Evolutionary conservation across 2,888 invertebrate genomes (phyloP).

Genomic region (Bembecia ichneumoniformis): DNA sequence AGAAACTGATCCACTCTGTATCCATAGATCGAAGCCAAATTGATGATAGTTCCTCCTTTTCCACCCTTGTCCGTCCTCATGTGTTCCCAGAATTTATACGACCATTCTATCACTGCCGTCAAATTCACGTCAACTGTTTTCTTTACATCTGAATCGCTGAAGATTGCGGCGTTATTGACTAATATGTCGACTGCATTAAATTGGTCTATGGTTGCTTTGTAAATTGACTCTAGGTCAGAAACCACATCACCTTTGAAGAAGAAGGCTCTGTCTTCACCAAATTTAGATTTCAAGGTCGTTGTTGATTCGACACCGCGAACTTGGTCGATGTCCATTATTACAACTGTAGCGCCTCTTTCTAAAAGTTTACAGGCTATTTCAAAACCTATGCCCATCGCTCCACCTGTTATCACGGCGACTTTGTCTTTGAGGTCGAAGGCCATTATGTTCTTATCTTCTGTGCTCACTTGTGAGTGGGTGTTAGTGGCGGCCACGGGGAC

Average conservation of each 20-base stretch:
- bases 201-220: slow-evolving; percentile 27
- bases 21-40: slow-evolving; percentile 72
- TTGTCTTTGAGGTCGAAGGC: slow-evolving; percentile 8
- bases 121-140: slow-evolving; percentile 19
- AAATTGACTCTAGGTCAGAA: slow-evolving; percentile 47
- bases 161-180: slow-evolving; percentile 56
- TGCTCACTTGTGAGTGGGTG: neutral
- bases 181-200: slow-evolving; percentile 52
- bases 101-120: slow-evolving; percentile 16
- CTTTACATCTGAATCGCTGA: slow-evolving; percentile 18
- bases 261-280: slow-evolving; percentile 49
- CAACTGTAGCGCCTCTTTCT: slow-evolving; percentile 37
- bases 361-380: slow-evolving; percentile 54
- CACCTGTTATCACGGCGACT: slow-evolving; percentile 58
- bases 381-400: slow-evolving; percentile 66
- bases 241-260: slow-evolving; percentile 69
- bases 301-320: slow-evolving; percentile 41
- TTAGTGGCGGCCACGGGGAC: too few relatives aligned
- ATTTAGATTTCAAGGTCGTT: slow-evolving; percentile 44
- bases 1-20: slow-evolving; percentile 47
- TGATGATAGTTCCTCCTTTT: slow-evolving; percentile 68
- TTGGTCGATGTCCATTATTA: slow-evolving; percentile 35
- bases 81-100: slow-evolving; percentile 55
- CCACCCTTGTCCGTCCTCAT: slow-evolving; percentile 57
- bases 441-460: slow-evolving; percentile 1